Percentiles rank a stretch among this genome's conserved stretches.
Evolutionary conservation across 2,113 vertebrate species (phyloP).

Genomic region (Petaurus breviceps): DNA sequence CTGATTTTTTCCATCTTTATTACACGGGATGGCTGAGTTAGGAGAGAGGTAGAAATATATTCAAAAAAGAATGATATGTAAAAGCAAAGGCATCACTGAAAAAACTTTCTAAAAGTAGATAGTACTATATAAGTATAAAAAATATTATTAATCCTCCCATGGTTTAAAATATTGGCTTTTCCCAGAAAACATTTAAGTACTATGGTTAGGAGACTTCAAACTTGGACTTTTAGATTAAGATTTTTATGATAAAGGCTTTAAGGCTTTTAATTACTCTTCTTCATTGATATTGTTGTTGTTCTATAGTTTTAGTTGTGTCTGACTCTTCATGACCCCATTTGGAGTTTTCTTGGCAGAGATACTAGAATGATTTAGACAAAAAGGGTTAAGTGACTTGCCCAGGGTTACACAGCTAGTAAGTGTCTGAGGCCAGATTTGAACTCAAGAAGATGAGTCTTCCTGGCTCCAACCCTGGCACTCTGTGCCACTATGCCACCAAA

Average conservation of each 20-base stretch:
- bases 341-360: background rate
- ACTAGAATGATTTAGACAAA: background rate
- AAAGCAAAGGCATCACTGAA: background rate
- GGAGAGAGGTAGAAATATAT: background rate
- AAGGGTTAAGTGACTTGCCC: background rate
- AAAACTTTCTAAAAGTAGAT: background rate
- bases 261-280: background rate
- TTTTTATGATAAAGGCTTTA: background rate
- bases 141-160: background rate
- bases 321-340: background rate
- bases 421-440: background rate
- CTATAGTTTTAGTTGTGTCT: background rate
- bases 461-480: background rate
- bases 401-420: background rate
- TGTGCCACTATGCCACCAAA: background rate
- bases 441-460: background rate
- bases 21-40: background rate
- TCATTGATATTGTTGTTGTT: background rate
- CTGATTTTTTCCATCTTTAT: background rate
- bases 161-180: background rate
- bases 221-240: background rate
- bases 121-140: background rate
- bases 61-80: background rate
- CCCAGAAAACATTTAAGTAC: background rate
- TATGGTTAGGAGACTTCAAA: background rate